Conservation (phyloP, 2,797 vertebrate species). For the Miichthys miiuy region DNA sequence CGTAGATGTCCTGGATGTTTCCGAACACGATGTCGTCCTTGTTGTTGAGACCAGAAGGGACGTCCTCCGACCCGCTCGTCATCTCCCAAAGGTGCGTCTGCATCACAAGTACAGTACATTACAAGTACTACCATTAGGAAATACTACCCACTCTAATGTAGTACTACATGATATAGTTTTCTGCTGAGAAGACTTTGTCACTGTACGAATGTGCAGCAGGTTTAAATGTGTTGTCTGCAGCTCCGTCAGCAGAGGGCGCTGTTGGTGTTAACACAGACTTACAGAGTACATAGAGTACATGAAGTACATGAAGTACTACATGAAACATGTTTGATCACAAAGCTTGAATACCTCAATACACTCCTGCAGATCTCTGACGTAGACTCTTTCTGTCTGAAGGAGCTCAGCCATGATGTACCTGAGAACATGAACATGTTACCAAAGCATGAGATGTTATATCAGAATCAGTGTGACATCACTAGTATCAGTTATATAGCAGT, state of each 20-base stretch:
- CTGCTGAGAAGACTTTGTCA: too few relatives aligned
- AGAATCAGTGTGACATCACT: too few relatives aligned
- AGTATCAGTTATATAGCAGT: too few relatives aligned
- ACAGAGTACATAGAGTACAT: background rate
- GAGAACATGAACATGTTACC: slow-evolving; percentile 29
- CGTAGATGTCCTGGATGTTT: slow-evolving; percentile 99
- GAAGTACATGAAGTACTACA: background rate
- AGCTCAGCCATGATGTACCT: slow-evolving; percentile 96
- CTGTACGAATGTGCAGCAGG: background rate
- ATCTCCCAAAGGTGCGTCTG: slow-evolving; percentile 99
- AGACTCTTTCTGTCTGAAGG: slow-evolving; percentile 96
- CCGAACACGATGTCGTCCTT: slow-evolving; percentile 97
- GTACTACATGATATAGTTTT: background rate
- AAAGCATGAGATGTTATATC: too few relatives aligned
- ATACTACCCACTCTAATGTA: background rate
- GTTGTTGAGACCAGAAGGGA: slow-evolving; percentile 92
- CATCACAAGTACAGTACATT: background rate
- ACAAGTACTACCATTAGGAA: background rate
- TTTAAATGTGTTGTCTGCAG: background rate
- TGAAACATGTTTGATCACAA: background rate
- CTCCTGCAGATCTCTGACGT: slow-evolving; percentile 96
- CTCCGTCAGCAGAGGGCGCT: slow-evolving; percentile 18
- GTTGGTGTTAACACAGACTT: background rate
- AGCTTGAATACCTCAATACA: slow-evolving; percentile 92
- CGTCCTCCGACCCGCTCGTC: slow-evolving; percentile 96